These are phyloP conservation scores for Calycopis cecrops DNA, from an alignment of 1,140 invertebrate genomes.

Conservation along the genomic window DNA sequence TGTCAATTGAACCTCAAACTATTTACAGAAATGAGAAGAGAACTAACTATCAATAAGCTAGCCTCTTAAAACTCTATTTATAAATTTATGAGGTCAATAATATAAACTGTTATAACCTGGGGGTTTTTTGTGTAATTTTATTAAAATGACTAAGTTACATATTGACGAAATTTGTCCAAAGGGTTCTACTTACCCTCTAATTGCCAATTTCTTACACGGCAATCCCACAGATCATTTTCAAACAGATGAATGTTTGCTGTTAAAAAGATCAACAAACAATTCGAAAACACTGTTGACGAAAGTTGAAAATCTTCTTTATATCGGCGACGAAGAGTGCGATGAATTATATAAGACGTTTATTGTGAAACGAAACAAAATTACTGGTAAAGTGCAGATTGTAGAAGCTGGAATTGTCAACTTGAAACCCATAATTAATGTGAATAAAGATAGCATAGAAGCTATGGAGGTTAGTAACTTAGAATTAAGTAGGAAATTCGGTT, in stretches of 20 bases:
- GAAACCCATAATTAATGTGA: conserved; percentile 39
- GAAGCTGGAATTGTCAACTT: conserved; percentile 38
- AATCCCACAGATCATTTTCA: conserved; percentile 38
- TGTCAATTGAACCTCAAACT: too few relatives aligned
- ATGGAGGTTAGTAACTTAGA: conserved; percentile 44
- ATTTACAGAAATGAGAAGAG: too few relatives aligned
- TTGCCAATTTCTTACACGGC: conserved; percentile 54
- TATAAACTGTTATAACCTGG: too few relatives aligned
- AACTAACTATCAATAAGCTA: too few relatives aligned
- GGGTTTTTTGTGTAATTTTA: not conserved
- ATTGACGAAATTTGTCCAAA: conserved; percentile 45
- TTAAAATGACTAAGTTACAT: conserved; percentile 22
- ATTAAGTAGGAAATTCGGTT: conserved; percentile 60
- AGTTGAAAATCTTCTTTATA: conserved; percentile 41
- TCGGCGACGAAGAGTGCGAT: conserved; percentile 45
- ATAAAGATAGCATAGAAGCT: conserved; percentile 24
- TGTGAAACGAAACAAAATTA: conserved; percentile 41
- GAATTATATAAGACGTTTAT: conserved; percentile 43
- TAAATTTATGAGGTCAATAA: too few relatives aligned
- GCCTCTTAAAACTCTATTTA: too few relatives aligned
- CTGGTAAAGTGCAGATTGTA: conserved; percentile 50
- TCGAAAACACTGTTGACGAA: conserved; percentile 35
- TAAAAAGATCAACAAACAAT: conserved; percentile 30
- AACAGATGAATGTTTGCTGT: conserved; percentile 30
- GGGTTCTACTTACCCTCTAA: conserved; percentile 33